Conservation (phyloP, 2,113 vertebrate species). For the Hippocampus zosterae region DNA sequence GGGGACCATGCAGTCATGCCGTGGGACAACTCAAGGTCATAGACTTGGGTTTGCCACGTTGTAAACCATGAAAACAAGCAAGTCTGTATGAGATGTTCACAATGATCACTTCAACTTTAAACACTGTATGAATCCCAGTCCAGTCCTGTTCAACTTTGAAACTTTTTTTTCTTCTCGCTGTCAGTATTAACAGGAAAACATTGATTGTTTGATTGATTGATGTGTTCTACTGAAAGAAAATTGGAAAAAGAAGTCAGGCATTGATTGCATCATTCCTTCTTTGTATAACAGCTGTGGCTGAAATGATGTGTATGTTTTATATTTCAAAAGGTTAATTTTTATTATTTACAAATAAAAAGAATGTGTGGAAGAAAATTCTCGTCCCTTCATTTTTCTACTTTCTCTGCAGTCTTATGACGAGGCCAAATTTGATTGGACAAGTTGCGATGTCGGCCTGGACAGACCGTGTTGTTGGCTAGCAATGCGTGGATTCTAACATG, state of each 20-base stretch:
- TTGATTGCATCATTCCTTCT: slow-evolving; percentile 77
- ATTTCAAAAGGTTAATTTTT: slow-evolving; percentile 75
- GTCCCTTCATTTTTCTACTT: neutral
- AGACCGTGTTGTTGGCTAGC: no score
- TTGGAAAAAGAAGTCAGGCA: slow-evolving; percentile 62
- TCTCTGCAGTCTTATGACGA: neutral
- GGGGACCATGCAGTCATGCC: slow-evolving; percentile 73
- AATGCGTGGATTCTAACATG: no score
- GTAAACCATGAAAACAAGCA: neutral
- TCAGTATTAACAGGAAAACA: slow-evolving; percentile 71
- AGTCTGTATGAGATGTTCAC: slow-evolving; percentile 63
- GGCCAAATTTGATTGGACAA: neutral
- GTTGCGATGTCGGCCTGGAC: no score
- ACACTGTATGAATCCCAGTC: slow-evolving; percentile 80
- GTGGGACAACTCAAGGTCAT: slow-evolving; percentile 75
- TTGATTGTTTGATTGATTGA: slow-evolving; percentile 70
- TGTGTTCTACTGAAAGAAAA: slow-evolving; percentile 73
- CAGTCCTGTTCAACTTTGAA: slow-evolving; percentile 66
- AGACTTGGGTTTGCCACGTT: slow-evolving; percentile 66
- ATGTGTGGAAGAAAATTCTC: slow-evolving; percentile 72
- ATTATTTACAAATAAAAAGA: slow-evolving; percentile 83
- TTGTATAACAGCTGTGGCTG: slow-evolving; percentile 80
- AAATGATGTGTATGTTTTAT: slow-evolving; percentile 82
- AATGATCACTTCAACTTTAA: slow-evolving; percentile 85
- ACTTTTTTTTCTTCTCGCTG: slow-evolving; percentile 40